Conservation (phyloP, 1,140 invertebrate genomes). For the Penaeus indicus region DNA sequence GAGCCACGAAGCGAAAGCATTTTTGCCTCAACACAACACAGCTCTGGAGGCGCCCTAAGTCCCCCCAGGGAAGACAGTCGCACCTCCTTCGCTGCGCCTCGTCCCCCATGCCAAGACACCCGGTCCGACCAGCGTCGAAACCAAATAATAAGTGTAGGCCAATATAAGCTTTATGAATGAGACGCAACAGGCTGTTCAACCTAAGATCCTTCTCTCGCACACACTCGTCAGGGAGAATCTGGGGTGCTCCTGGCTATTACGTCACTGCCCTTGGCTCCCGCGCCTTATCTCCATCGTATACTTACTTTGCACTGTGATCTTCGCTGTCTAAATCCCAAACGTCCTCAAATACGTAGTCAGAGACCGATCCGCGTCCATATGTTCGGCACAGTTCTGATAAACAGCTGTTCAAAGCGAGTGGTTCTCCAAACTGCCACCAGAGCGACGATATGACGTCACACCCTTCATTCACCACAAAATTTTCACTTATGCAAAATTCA, state of each 20-base stretch:
- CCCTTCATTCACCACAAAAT: constrained; percentile 18
- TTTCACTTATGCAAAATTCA: too few species aligned
- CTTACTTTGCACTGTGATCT: constrained; percentile 9
- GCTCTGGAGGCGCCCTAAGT: too few species aligned
- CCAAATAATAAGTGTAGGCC: too few species aligned
- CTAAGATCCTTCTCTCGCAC: neutral
- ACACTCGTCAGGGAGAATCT: neutral
- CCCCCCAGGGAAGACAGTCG: too few species aligned
- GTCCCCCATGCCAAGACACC: too few species aligned
- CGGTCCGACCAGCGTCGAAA: too few species aligned
- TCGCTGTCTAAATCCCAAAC: constrained; percentile 17
- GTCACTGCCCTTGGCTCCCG: neutral
- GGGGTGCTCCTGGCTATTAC: neutral
- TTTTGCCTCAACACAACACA: too few species aligned
- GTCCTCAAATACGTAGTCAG: constrained; percentile 29
- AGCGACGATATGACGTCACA: constrained; percentile 32
- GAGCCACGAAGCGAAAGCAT: too few species aligned
- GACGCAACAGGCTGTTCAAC: constrained; percentile 33
- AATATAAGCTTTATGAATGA: constrained; percentile 21
- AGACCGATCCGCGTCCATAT: constrained; percentile 31
- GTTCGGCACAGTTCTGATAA: constrained; percentile 39
- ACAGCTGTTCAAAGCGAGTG: constrained; percentile 41
- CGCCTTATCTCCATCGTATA: neutral
- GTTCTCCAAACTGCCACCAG: constrained; percentile 32
- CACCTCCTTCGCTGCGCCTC: too few species aligned